Base-by-base conservation (phyloP, 2,113 vertebrate genomes). In the Nicator chloris region DNA sequence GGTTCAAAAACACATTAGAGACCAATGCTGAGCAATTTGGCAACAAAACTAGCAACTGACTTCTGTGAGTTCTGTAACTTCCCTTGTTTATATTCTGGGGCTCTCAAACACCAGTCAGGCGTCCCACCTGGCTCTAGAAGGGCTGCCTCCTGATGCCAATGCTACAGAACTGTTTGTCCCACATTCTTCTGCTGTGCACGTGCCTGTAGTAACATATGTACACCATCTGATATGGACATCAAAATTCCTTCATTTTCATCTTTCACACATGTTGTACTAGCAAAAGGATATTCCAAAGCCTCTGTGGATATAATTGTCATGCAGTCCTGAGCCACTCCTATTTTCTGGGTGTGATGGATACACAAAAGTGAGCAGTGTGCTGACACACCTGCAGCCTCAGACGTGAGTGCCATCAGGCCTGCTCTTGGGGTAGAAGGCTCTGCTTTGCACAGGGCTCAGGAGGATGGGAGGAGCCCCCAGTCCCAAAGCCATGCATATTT, bases 281-380 rank as follows among this genome's bases (percentile, higher is more conserved):
- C 8, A 51, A 50, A 76, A 76, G 35, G 4, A 5, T 33, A 40
- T 30, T 64, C 10, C 53, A 39, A 14, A 54, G 2, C 31, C 3
- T 65, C 24, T 19, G 24, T 37, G 18, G 13, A 14, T 53, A n/a
- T 3, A 16, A 17, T 18, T 21, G 0, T 31, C 28, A 31, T 18
- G 31, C 42, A 71, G 33, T 51, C 16, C 33, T 27, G 16, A 71
- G 6, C 5, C 33, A 26, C 3, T 3, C 8, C 10, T 51, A 5
- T 70, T 59, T 82, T 54, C 42, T 33, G 33, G 5, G 17, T 61
- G 47, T 9, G 1, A 20, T 1, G 3, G 59, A 23, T 2, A 0
- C 1, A 3, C 13, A 45, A 37, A 53, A 22, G 9, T 33, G 14
- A 88, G 33, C 33, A 40, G 8, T 4, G 4, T 40, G 26, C 42